Conservation (phyloP, 2,888 invertebrate species). For the Spicauda simplicius region DNA sequence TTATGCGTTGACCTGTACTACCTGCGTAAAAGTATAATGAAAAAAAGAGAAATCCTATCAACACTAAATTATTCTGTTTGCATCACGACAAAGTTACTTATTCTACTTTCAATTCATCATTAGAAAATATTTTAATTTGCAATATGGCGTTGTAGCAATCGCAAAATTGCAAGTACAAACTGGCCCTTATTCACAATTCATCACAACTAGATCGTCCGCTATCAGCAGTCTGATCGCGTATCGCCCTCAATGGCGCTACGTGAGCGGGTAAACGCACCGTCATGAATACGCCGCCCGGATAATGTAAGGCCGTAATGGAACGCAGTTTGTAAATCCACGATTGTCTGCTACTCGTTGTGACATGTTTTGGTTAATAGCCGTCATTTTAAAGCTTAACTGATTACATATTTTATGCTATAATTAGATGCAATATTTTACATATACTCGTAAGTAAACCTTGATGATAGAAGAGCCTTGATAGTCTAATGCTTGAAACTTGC, state of each 20-base stretch:
- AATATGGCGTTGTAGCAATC: neutral
- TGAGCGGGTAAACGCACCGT: conserved; percentile 40
- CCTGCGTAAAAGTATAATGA: no score
- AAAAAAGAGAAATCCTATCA: no score
- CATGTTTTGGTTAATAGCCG: neutral
- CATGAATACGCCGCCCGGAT: conserved; percentile 35
- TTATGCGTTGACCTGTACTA: no score
- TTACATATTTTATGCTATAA: no score
- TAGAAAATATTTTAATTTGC: no score
- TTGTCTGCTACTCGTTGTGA: neutral
- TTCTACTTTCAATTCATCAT: no score
- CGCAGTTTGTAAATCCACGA: conserved; percentile 11
- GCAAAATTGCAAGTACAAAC: neutral
- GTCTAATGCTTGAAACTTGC: no score
- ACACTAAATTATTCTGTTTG: no score
- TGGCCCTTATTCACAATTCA: conserved; percentile 21
- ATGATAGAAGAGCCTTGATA: no score
- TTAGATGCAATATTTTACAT: no score
- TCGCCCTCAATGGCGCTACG: conserved; percentile 35
- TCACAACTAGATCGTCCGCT: conserved; percentile 33
- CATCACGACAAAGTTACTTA: no score
- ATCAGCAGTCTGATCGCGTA: conserved; percentile 42
- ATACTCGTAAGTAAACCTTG: no score
- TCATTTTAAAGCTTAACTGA: neutral
- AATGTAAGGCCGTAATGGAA: conserved; percentile 9